These are phyloP conservation scores for Empis stercorea DNA, from an alignment of 2,888 invertebrate genomes.

Conservation along the genomic window DNA sequence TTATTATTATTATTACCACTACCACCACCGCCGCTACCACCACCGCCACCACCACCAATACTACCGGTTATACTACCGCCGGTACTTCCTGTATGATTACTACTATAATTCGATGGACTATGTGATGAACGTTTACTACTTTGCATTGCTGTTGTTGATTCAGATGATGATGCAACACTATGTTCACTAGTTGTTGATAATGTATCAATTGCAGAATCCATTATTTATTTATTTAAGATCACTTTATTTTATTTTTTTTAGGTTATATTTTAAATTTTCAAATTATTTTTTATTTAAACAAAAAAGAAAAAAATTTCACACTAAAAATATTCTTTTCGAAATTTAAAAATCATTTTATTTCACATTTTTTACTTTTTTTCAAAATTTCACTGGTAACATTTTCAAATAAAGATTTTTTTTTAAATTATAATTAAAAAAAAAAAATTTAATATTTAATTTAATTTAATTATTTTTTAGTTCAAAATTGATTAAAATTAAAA, in stretches of 20 bases:
- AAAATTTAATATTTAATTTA: not conserved
- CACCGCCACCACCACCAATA: conserved; percentile 23
- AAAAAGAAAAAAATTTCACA: no score
- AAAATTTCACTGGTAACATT: no score
- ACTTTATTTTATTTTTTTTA: not conserved
- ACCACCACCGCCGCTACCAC: conserved; percentile 6
- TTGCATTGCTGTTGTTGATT: conserved; percentile 16
- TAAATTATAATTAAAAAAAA: not conserved
- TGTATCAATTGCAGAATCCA: conserved; percentile 47
- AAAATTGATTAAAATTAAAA: no score
- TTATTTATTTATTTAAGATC: conserved; percentile 16
- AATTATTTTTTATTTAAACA: no score
- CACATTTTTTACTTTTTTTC: no score
- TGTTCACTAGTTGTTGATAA: conserved; percentile 43
- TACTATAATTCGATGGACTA: conserved; percentile 29
- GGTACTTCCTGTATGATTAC: conserved; percentile 24
- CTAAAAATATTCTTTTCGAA: not conserved
- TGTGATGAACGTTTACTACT: conserved; percentile 18
- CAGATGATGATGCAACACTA: conserved; percentile 38
- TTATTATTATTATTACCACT: not conserved
- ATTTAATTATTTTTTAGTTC: not conserved
- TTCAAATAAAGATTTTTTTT: not conserved
- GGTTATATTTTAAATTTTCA: no score
- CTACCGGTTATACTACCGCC: conserved; percentile 13
- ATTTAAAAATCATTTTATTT: no score